Base-by-base conservation (phyloP, 1,140 invertebrate species). In the Drosophila triauraria region DNA sequence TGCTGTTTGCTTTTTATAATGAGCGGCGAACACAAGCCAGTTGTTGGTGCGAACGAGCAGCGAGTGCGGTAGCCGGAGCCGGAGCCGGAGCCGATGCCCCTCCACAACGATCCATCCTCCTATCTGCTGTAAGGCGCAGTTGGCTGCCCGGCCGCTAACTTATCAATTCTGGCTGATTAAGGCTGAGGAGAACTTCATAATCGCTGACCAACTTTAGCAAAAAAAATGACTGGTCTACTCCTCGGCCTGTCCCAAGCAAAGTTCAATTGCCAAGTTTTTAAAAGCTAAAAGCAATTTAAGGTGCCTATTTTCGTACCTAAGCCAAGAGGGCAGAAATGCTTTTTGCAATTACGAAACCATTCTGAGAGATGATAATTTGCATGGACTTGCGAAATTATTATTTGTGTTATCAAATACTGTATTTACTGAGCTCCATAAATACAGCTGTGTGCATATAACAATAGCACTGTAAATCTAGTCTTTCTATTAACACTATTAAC, bases 341-440 rank as follows among this genome's bases (percentile, higher is more conserved):
- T 57, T 13, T 15, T 54, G 46, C 20, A 80, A 77, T 84, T 84
- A 80, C 61, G 63, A 85, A 81, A 85, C 77, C 68, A 57, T 80
- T 80, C 43, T 46, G 62, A 84, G 48, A 67, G 20, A 42, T 32
- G 35, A 35, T 42, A 27, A 57, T 71, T 71, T 58, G 67, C 51
- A 71, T 59, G n/a, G 17, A 42, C 65, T 35, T 58, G 65, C 38
- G 51, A 70, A 48, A 59, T 59, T n/a, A 50, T 60, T 12, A n/a
- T 20, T 56, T 50, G 40, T 27, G 35, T 35, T 42, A 70, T 72
- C 42, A 68, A 32, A 53, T 42, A 10, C 20, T 20, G 20, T 20
- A 15, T 27, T 64, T 32, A 7, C 54, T 30, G 42, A 1, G 53
- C 30, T 25, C 20, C 40, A 64, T 44, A 64, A 44, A 64, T 60